phyloP scores from a whole-genome alignment of 2,888 invertebrate species.

The Orthosia gothica region DNA sequence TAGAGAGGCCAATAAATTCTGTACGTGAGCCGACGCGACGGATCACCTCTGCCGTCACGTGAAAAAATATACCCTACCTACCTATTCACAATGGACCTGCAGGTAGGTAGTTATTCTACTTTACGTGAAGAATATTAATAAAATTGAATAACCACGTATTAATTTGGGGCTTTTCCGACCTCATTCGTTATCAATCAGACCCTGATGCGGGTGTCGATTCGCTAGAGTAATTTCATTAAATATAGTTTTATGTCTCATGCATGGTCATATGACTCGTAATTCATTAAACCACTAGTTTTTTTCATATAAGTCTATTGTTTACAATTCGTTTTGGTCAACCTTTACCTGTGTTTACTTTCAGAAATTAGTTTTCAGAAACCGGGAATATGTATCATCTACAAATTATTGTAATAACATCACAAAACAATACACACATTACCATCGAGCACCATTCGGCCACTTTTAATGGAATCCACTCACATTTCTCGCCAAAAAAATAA shows the following conservation, averaged over 20 bases:
- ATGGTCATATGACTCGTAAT: not conserved
- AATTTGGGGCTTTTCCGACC: not conserved
- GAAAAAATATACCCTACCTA: slow-evolving; percentile 74
- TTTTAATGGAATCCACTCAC: not conserved
- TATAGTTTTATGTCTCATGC: not conserved
- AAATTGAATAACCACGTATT: not conserved
- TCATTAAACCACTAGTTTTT: not conserved
- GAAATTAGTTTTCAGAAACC: not conserved
- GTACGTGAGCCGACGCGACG: slow-evolving; percentile 83
- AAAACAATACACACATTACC: not conserved
- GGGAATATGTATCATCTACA: not conserved
- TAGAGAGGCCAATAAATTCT: slow-evolving; percentile 86
- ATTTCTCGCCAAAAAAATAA: slow-evolving; percentile 19
- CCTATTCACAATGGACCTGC: slow-evolving; percentile 3
- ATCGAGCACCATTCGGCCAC: not conserved
- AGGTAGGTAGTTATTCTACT: slow-evolving; percentile 8
- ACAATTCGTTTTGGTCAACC: too few species aligned
- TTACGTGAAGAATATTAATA: not conserved
- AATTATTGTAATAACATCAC: not conserved
- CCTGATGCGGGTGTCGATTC: not conserved
- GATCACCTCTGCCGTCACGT: slow-evolving; percentile 75
- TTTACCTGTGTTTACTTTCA: not conserved
- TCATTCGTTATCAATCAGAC: not conserved
- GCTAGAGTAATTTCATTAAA: not conserved
- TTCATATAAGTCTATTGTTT: too few species aligned